phyloP scores from a whole-genome alignment of 2,888 invertebrate genomes.

The Chorisops tibialis region DNA sequence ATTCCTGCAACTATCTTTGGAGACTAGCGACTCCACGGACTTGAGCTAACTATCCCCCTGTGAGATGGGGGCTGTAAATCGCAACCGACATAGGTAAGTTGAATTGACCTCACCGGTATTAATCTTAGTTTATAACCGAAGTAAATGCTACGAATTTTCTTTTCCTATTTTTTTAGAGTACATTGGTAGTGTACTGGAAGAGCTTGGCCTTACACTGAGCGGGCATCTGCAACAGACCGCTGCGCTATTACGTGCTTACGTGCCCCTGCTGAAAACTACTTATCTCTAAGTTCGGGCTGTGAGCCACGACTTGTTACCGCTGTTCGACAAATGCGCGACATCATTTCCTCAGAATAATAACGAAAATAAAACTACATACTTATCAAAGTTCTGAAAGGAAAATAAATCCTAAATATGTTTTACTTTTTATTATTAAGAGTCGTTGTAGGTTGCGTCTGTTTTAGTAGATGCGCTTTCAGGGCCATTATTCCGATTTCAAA shows the following conservation, averaged over 20 bases:
- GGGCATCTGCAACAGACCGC: slow-evolving; percentile 66
- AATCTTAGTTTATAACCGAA: slow-evolving; percentile 54
- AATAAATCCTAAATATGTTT: neutral
- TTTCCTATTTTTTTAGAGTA: slow-evolving; percentile 65
- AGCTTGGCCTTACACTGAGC: slow-evolving; percentile 70
- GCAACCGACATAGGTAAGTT: slow-evolving; percentile 72
- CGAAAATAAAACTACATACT: neutral
- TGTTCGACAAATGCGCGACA: slow-evolving; percentile 73
- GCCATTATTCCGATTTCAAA: slow-evolving; percentile 13
- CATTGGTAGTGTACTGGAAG: slow-evolving; percentile 76
- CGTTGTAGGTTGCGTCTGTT: slow-evolving; percentile 8
- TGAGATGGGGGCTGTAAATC: no score
- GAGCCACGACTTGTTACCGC: slow-evolving; percentile 71
- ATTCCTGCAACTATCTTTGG: no score
- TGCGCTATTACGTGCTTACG: slow-evolving; percentile 64
- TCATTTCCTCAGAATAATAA: slow-evolving; percentile 53
- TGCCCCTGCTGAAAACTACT: slow-evolving; percentile 66
- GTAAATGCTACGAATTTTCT: slow-evolving; percentile 65
- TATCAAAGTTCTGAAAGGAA: no score
- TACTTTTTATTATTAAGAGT: neutral
- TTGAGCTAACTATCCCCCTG: no score
- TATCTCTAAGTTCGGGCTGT: slow-evolving; percentile 61
- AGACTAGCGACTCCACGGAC: no score
- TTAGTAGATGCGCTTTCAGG: slow-evolving; percentile 9
- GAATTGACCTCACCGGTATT: slow-evolving; percentile 1